phyloP scores from a whole-genome alignment of 2,888 invertebrate genomes.

The Papilio elwesi region DNA sequence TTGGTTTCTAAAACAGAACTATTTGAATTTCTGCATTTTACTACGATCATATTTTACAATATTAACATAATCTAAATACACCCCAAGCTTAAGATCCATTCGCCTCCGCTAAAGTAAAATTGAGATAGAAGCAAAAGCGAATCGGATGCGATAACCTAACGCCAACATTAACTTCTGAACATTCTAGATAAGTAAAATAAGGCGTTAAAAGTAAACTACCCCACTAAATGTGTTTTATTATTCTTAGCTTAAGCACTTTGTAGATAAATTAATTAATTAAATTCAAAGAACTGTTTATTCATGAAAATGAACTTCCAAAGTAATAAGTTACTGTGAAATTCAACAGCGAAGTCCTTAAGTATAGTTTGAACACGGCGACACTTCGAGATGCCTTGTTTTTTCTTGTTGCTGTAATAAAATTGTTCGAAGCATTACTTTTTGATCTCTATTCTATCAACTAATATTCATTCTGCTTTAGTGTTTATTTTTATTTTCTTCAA shows the following conservation, averaged over 20 bases:
- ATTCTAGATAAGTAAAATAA: slow-evolving; percentile 37
- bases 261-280: slow-evolving; percentile 34
- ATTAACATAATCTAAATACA: slow-evolving; percentile 9
- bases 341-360: slow-evolving; percentile 13
- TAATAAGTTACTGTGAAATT: slow-evolving; percentile 20
- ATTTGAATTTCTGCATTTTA: not conserved
- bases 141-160: slow-evolving; percentile 30
- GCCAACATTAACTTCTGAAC: slow-evolving; percentile 34
- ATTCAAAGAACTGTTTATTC: slow-evolving; percentile 27
- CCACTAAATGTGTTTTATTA: slow-evolving; percentile 22
- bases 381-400: slow-evolving; percentile 1
- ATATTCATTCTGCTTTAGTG: not conserved
- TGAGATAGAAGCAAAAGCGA: slow-evolving; percentile 17
- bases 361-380: slow-evolving; percentile 9
- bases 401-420: not conserved
- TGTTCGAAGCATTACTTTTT: not conserved
- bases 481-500: too few species aligned
- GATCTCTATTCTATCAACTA: not conserved
- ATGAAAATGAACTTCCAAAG: slow-evolving; percentile 28
- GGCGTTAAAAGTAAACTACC: slow-evolving; percentile 34
- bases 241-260: slow-evolving; percentile 27
- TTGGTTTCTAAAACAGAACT: too few species aligned
- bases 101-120: slow-evolving; percentile 25
- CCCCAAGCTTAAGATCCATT: slow-evolving; percentile 9
- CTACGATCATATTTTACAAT: slow-evolving; percentile 6